Evolutionary conservation across 2,888 invertebrate species (phyloP).

Genomic region (Ormyrus rosae): DNA sequence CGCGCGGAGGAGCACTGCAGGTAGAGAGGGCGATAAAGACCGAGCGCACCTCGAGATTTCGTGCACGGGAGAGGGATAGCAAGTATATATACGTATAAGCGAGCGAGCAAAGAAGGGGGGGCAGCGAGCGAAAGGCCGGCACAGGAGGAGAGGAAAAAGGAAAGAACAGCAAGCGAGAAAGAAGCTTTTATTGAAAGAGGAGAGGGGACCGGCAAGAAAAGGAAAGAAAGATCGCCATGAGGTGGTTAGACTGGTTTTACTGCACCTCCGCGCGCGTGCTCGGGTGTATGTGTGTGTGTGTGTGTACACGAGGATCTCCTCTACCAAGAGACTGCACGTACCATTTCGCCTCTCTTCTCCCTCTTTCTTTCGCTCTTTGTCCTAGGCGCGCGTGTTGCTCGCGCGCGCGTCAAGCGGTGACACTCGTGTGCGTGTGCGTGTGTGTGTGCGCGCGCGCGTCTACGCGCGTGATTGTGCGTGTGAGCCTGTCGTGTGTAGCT

Average conservation of each 20-base stretch:
- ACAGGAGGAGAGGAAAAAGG: slow-evolving; percentile 42
- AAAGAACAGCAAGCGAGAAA: slow-evolving; percentile 46
- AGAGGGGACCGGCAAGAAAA: slow-evolving; percentile 47
- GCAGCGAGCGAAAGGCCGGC: slow-evolving; percentile 10
- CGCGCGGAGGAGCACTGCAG: slow-evolving; percentile 18
- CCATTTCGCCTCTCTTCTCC: slow-evolving; percentile 46
- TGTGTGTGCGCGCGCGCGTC: too few relatives aligned
- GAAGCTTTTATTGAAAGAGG: slow-evolving; percentile 55
- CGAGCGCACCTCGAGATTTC: slow-evolving; percentile 11
- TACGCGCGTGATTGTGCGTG: too few relatives aligned
- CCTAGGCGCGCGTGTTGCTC: slow-evolving; percentile 42
- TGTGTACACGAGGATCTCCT: slow-evolving; percentile 46
- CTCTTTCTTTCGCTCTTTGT: slow-evolving; percentile 52
- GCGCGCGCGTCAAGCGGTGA: slow-evolving; percentile 44
- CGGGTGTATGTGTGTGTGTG: slow-evolving; percentile 55
- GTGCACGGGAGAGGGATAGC: too few relatives aligned
- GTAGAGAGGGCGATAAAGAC: neutral
- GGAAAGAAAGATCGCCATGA: slow-evolving; percentile 74
- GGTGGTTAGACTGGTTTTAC: slow-evolving; percentile 75
- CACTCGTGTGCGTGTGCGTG: neutral
- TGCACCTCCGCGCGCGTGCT: slow-evolving; percentile 65
- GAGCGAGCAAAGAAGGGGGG: slow-evolving; percentile 10
- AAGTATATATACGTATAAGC: neutral
- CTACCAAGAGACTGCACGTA: slow-evolving; percentile 35
- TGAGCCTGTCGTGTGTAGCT: neutral